Percentiles rank a stretch among this genome's conserved stretches.
Evolutionary conservation across 53 echinoderm and acorn worm species (phyloP).

Genomic region (Antedon mediterranea): DNA sequence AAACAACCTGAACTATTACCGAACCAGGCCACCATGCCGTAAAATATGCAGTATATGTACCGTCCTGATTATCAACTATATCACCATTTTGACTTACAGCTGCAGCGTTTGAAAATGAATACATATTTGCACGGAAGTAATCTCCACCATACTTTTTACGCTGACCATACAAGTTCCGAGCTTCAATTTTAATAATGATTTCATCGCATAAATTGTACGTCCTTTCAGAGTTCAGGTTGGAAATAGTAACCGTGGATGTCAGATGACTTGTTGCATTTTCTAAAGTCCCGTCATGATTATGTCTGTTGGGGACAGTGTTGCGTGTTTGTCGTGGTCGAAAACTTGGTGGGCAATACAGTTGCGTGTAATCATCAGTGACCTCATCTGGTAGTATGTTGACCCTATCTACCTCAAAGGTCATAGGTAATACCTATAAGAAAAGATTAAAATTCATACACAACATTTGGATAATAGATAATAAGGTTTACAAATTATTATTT

Average conservation of each 20-base stretch:
- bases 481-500: too few relatives aligned
- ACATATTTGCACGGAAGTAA: constrained; percentile 40
- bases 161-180: constrained; percentile 13
- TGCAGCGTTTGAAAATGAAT: constrained; percentile 1
- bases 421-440: not conserved
- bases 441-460: not conserved
- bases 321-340: not conserved
- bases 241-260: not conserved
- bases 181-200: constrained; percentile 24
- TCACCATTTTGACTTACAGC: constrained; percentile 23
- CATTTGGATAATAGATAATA: too few relatives aligned
- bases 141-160: constrained; percentile 38
- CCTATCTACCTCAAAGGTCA: not conserved
- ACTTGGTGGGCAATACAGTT: not conserved
- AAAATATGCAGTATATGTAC: constrained; percentile 38
- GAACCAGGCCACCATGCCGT: constrained; percentile 38
- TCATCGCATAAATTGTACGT: constrained; percentile 27
- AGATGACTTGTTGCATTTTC: not conserved
- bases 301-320: not conserved
- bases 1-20: constrained; percentile 20
- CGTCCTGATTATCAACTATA: constrained; percentile 31
- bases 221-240: constrained; percentile 2
- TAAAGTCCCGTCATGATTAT: not conserved
- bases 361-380: not conserved
- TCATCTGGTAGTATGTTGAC: not conserved